Base-by-base conservation (phyloP, 2,113 vertebrate species). In the Tragelaphus imberbis region DNA sequence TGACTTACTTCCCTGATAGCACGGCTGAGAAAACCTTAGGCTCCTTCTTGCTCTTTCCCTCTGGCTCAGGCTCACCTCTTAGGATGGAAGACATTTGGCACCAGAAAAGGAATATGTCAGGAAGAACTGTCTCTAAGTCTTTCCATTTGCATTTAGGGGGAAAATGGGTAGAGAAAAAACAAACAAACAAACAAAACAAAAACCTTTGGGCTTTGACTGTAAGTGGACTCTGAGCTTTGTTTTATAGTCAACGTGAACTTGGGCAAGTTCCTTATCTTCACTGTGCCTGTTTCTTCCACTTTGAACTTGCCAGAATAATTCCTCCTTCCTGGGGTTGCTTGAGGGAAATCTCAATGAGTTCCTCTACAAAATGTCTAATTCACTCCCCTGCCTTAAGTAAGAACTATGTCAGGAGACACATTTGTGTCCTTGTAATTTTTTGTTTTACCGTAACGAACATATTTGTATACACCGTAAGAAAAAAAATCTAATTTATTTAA, bases 1-100 rank as follows among this genome's bases (percentile, higher is more conserved):
- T 95, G 95, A 97, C 91, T 97, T 91, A 97, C 23, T 63, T 94
- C 40, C 80, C 58, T 12, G n/a, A 58, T 40, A 90, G 93, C n/a
- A 11, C 2, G 7, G 7, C 79, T 59, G 92, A 93, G 79, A 63
- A 84, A 80, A n/a, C 36, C 0, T 0, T 47, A 91, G 44, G 61
- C 77, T 58, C 25, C 5, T 19, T 30, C 80, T 91, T 75, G n/a
- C 7, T 47, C 82, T 28, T 30, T 51, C 63, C 61, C 71, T 94
- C 47, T 40, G 28, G 25, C 44, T 82, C 16, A 6, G 28, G 2
- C 84, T 58, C 27, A 28, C 56, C 71, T 90, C 85, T 59, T 23
- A 27, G 53, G 65, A 10, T 13, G 44, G 65, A 96, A 79, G 65
- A 49, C 30, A 19, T 84, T 63, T 90, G 92, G 53, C 65, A 94